These are phyloP conservation scores for Heliothis virescens DNA, from an alignment of 1,140 invertebrate species.

Conservation along the genomic window DNA sequence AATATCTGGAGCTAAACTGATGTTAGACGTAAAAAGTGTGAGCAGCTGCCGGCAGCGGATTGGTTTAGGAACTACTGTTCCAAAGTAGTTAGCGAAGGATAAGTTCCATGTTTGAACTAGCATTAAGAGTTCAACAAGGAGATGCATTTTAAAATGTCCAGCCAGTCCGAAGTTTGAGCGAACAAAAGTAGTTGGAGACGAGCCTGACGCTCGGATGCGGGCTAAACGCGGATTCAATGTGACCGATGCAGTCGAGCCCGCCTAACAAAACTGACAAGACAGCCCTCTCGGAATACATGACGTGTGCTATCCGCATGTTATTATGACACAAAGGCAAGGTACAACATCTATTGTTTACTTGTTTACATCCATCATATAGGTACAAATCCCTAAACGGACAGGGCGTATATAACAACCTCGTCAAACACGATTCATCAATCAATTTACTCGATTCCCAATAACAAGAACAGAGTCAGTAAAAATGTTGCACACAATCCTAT, in stretches of 20 bases:
- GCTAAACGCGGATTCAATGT: slow-evolving; percentile 15
- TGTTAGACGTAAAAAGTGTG: slow-evolving; percentile 48
- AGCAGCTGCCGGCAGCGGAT: slow-evolving; percentile 58
- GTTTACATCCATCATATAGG: slow-evolving; percentile 35
- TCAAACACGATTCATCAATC: slow-evolving; percentile 25
- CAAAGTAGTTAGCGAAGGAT: slow-evolving; percentile 64
- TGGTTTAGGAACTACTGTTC: slow-evolving; percentile 54
- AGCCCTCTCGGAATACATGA: background rate
- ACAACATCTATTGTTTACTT: background rate
- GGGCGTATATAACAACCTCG: background rate
- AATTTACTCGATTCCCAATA: slow-evolving; percentile 37
- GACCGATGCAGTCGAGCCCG: background rate
- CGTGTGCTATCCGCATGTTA: background rate
- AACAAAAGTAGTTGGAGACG: slow-evolving; percentile 33
- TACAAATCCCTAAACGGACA: slow-evolving; percentile 19
- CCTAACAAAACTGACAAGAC: background rate
- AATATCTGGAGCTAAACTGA: slow-evolving; percentile 46
- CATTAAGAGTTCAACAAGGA: slow-evolving; percentile 53
- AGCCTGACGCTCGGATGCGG: slow-evolving; percentile 2
- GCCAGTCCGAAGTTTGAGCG: slow-evolving; percentile 50
- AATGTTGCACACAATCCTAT: slow-evolving; percentile 1
- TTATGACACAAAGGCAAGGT: background rate
- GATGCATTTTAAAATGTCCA: slow-evolving; percentile 65
- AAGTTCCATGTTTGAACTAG: slow-evolving; percentile 68
- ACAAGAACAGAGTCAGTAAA: slow-evolving; percentile 21